phyloP scores from a whole-genome alignment of 2,888 invertebrate species.

The Ennomos fuscantarius region DNA sequence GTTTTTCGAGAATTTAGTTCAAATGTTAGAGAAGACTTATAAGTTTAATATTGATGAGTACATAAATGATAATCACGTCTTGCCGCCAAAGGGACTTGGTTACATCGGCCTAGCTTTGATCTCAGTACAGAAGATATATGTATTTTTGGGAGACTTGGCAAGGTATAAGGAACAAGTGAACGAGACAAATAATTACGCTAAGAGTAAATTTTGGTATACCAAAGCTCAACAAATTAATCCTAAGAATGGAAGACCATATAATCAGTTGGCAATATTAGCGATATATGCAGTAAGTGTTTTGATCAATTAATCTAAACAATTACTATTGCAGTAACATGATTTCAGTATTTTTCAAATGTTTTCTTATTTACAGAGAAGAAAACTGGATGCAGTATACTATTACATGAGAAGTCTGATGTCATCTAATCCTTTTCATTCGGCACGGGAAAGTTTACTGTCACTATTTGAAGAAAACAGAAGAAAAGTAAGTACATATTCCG shows the following conservation, averaged over 20 bases:
- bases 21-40: conserved; percentile 90
- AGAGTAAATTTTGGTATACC: conserved; percentile 92
- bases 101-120: conserved; percentile 91
- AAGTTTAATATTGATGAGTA: conserved; percentile 89
- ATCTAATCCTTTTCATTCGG: conserved; percentile 96
- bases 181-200: conserved; percentile 91
- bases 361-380: conserved; percentile 89
- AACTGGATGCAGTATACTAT: conserved; percentile 98
- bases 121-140: conserved; percentile 93
- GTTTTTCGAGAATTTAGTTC: conserved; percentile 91
- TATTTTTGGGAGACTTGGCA: conserved; percentile 96
- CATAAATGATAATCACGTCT: conserved; percentile 84
- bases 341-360: neutral
- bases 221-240: conserved; percentile 97
- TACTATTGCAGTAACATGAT: neutral
- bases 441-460: conserved; percentile 94
- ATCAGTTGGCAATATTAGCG: conserved; percentile 96
- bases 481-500: conserved; percentile 86
- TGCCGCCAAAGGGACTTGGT: conserved; percentile 87
- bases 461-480: conserved; percentile 97
- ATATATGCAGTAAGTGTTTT: conserved; percentile 89
- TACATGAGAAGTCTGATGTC: conserved; percentile 98
- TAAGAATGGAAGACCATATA: conserved; percentile 97
- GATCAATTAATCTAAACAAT: neutral
- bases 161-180: conserved; percentile 95